Conservation (phyloP, 2,888 invertebrate species). For the Drosophila antonietae region DNA sequence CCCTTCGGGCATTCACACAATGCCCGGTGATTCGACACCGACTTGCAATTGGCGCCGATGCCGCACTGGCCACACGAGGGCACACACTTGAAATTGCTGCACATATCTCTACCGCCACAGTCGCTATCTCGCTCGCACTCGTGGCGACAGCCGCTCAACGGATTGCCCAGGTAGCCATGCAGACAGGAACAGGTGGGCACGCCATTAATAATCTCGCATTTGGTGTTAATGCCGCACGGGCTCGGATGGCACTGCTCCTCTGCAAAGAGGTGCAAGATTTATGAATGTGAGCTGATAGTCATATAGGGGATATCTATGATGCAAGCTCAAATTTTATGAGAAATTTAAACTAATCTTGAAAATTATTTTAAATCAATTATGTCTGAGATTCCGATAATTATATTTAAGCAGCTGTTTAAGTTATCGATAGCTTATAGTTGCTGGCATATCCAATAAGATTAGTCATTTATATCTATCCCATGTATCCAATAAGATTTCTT, state of each 20-base stretch:
- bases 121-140: slow-evolving; percentile 93
- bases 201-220: slow-evolving; percentile 91
- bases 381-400: background rate
- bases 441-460: background rate
- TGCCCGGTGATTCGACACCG: slow-evolving; percentile 90
- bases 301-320: background rate
- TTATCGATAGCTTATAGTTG: background rate
- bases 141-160: slow-evolving; percentile 91
- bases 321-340: background rate
- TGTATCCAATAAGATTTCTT: background rate
- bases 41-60: slow-evolving; percentile 90
- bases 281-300: background rate
- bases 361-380: background rate
- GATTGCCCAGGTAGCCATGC: slow-evolving; percentile 91
- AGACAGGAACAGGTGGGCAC: slow-evolving; percentile 92
- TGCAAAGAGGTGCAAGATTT: slow-evolving; percentile 76
- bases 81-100: slow-evolving; percentile 90
- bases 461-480: background rate
- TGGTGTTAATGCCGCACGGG: slow-evolving; percentile 92
- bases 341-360: background rate
- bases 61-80: slow-evolving; percentile 92
- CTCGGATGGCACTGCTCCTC: slow-evolving; percentile 93
- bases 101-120: slow-evolving; percentile 89
- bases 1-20: slow-evolving; percentile 93
- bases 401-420: background rate